These are phyloP conservation scores for Podocnemis expansa DNA, from an alignment of 2,113 vertebrate species.

Conservation along the genomic window DNA sequence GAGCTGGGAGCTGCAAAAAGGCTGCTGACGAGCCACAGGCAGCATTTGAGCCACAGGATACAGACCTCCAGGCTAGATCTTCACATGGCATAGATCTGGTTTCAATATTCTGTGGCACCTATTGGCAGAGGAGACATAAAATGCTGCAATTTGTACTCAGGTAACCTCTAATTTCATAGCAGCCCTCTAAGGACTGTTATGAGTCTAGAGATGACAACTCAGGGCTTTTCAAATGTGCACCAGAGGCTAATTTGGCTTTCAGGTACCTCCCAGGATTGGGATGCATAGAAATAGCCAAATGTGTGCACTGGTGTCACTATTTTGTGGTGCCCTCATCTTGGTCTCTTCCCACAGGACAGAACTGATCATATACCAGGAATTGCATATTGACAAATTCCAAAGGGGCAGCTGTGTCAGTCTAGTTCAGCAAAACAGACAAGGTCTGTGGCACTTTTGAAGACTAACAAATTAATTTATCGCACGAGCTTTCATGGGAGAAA, in stretches of 20 bases:
- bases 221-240: accelerated
- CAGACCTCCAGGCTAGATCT: neutral
- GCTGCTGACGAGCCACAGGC: too few relatives aligned
- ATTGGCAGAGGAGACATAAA: neutral
- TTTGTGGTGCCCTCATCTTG: neutral
- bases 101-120: neutral
- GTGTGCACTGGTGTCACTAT: accelerated
- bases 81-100: neutral
- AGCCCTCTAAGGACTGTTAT: neutral
- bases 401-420: too few relatives aligned
- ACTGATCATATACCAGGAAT: neutral
- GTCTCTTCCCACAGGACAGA: neutral
- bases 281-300: accelerated
- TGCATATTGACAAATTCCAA: too few relatives aligned
- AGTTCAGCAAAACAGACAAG: too few relatives aligned
- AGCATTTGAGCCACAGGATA: too few relatives aligned
- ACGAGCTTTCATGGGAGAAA: too few relatives aligned
- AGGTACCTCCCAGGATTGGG: neutral
- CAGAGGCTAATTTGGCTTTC: accelerated
- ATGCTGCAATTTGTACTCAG: neutral
- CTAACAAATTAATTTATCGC: too few relatives aligned
- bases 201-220: neutral
- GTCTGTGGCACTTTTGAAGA: too few relatives aligned
- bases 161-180: neutral
- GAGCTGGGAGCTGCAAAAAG: too few relatives aligned